Conservation (phyloP, 1,140 invertebrate species). For the Macrosteles quadrilineatus region DNA sequence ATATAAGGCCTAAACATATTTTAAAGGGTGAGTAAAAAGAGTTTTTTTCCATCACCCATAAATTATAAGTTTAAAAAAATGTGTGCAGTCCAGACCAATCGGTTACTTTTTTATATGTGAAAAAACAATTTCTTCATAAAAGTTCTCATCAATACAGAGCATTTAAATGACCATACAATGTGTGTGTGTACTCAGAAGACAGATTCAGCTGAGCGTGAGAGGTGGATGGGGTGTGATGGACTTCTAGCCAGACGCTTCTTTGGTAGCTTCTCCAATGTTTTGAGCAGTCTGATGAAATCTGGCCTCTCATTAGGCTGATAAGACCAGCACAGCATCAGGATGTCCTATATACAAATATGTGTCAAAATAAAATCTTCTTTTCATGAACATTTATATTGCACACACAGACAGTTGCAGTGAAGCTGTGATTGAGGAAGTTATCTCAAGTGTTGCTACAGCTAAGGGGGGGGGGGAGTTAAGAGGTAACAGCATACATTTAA, state of each 20-base stretch:
- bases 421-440: background rate
- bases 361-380: conserved; percentile 16
- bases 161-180: too few relatives aligned
- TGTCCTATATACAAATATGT: conserved; percentile 68
- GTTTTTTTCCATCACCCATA: too few relatives aligned
- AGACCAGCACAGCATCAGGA: conserved; percentile 96
- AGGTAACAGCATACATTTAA: too few relatives aligned
- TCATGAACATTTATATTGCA: background rate
- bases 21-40: too few relatives aligned
- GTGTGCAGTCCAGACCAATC: too few relatives aligned
- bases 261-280: conserved; percentile 85
- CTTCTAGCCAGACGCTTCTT: conserved; percentile 93
- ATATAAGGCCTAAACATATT: too few relatives aligned
- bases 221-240: conserved; percentile 95
- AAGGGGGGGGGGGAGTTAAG: too few relatives aligned
- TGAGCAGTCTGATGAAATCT: conserved; percentile 84
- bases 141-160: too few relatives aligned
- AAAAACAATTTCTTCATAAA: too few relatives aligned
- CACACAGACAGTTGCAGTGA: background rate
- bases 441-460: too few relatives aligned
- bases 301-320: conserved; percentile 81
- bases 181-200: conserved; percentile 64
- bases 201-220: conserved; percentile 89
- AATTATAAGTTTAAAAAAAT: too few relatives aligned
- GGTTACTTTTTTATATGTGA: too few relatives aligned